These are phyloP conservation scores for Pollimyrus isidori DNA, from an alignment of 2,113 vertebrate species.

Conservation along the genomic window DNA sequence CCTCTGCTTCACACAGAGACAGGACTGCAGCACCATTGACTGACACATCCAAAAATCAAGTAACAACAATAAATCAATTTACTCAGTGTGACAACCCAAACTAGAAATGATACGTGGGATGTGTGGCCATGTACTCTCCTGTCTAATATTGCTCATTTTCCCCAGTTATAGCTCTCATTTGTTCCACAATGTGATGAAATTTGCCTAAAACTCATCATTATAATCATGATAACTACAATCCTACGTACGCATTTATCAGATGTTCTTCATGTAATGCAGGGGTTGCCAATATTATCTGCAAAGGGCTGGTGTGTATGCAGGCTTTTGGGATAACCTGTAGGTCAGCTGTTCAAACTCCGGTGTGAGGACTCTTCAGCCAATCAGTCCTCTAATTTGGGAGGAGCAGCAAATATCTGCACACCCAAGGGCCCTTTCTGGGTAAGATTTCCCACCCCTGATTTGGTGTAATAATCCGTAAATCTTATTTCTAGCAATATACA, in stretches of 20 bases:
- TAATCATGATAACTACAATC: conserved; percentile 18
- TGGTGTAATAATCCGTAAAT: neutral
- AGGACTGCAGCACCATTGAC: conserved; percentile 1
- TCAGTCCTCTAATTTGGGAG: too few species aligned
- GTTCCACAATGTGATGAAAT: neutral
- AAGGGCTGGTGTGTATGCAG: too few species aligned
- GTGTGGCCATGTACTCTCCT: neutral
- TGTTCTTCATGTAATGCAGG: neutral
- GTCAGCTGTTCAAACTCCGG: too few species aligned
- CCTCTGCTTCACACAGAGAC: neutral
- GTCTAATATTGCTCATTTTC: conserved; percentile 4
- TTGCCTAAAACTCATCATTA: conserved; percentile 10
- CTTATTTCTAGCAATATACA: neutral
- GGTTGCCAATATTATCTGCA: too few species aligned
- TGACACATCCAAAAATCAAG: neutral
- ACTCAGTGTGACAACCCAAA: neutral
- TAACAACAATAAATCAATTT: neutral
- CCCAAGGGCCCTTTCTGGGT: too few species aligned
- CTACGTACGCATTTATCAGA: neutral
- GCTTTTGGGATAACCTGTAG: too few species aligned
- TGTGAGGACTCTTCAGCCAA: too few species aligned
- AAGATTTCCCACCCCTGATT: too few species aligned
- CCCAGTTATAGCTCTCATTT: neutral
- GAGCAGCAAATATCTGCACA: too few species aligned
- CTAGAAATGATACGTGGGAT: neutral